Percentiles rank a stretch among this genome's conserved stretches.
phyloP scores from a whole-genome alignment of 2,888 invertebrate species.

The Ferdinandea cuprea region DNA sequence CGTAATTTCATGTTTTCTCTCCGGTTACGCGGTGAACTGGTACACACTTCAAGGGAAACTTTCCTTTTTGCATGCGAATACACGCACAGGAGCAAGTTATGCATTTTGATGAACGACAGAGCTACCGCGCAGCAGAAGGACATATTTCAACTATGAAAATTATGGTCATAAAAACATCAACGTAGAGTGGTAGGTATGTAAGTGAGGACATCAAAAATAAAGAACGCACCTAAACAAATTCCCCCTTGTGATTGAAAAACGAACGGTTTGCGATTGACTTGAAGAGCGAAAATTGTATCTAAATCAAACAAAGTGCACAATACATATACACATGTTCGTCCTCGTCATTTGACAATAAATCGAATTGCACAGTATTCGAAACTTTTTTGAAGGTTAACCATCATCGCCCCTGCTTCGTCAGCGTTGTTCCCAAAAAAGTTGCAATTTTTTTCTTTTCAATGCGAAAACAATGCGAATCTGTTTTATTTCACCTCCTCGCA shows the following conservation, averaged over 20 bases:
- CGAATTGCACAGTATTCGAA: neutral
- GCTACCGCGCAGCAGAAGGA: conserved; percentile 30
- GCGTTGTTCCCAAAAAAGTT: too few relatives aligned
- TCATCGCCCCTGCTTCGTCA: too few relatives aligned
- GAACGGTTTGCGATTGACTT: too few relatives aligned
- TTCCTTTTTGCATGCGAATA: conserved; percentile 44
- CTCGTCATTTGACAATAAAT: neutral
- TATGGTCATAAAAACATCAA: conserved; percentile 47
- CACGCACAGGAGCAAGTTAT: conserved; percentile 61
- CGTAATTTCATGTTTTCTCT: conserved; percentile 70
- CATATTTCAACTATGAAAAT: conserved; percentile 66
- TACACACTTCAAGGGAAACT: conserved; percentile 64
- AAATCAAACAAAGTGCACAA: too few relatives aligned
- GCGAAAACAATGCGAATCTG: neutral
- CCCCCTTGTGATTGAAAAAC: too few relatives aligned
- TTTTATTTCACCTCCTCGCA: neutral
- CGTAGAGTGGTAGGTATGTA: conserved; percentile 24
- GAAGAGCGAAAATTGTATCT: too few relatives aligned
- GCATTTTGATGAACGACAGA: conserved; percentile 62
- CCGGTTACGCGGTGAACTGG: conserved; percentile 65
- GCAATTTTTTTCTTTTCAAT: too few relatives aligned
- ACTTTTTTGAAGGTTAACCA: neutral
- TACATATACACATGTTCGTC: too few relatives aligned
- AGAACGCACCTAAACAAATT: neutral
- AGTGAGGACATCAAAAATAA: neutral